Evolutionary conservation across 1,140 invertebrate species (phyloP).

Genomic region (Agraylea sexmaculata): DNA sequence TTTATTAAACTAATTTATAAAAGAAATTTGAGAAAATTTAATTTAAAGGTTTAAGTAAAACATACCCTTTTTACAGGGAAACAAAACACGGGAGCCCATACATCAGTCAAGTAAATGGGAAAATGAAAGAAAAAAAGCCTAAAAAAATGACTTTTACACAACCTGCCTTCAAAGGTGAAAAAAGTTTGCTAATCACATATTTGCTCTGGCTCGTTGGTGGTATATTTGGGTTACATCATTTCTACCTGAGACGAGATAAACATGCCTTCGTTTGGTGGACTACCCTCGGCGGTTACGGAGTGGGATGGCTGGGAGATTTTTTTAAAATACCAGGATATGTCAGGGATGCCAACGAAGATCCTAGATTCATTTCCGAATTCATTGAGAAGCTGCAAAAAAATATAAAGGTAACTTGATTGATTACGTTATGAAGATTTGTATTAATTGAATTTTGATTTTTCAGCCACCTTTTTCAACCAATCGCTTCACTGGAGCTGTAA

Average conservation of each 20-base stretch:
- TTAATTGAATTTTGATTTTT: slow-evolving; percentile 22
- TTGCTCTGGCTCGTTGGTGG: slow-evolving; percentile 80
- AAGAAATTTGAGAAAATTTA: no score
- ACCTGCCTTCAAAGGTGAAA: no score
- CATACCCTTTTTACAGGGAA: no score
- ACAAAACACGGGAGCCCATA: no score
- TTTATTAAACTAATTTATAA: no score
- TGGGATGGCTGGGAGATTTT: slow-evolving; percentile 79
- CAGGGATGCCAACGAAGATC: slow-evolving; percentile 71
- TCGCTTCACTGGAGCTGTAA: slow-evolving; percentile 63
- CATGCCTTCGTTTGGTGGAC: slow-evolving; percentile 84
- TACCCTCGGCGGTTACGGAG: slow-evolving; percentile 75
- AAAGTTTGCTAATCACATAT: slow-evolving; percentile 64
- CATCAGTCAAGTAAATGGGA: no score
- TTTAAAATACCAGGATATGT: slow-evolving; percentile 81
- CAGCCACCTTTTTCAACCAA: slow-evolving; percentile 68
- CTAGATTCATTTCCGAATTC: slow-evolving; percentile 53
- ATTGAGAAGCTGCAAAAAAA: slow-evolving; percentile 48
- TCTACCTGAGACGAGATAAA: slow-evolving; percentile 78
- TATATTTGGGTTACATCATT: slow-evolving; percentile 78
- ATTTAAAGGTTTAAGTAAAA: no score
- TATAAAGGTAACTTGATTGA: slow-evolving; percentile 45
- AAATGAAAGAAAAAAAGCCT: no score
- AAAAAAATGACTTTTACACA: no score
- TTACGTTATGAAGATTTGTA: not conserved